Evolutionary conservation across 2,113 vertebrate genomes (phyloP).

Genomic region (Rattus rattus): DNA sequence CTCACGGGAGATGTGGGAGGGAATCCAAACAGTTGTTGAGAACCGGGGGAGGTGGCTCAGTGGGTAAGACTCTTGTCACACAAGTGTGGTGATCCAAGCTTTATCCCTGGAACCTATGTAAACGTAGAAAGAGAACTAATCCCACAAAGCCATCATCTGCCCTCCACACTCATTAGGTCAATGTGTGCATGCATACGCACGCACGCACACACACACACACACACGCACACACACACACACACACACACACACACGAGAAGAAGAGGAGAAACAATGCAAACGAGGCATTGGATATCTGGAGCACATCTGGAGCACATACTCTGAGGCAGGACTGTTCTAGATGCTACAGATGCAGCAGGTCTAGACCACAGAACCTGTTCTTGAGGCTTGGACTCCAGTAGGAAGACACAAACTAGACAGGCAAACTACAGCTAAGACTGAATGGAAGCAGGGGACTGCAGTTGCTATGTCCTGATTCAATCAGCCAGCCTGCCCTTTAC

Average conservation of each 20-base stretch:
- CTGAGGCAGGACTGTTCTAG: neutral
- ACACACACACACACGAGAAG: neutral
- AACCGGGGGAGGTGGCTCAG: neutral
- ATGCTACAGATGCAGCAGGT: neutral
- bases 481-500: neutral
- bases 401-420: conserved; percentile 31
- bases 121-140: neutral
- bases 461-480: neutral
- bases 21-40: neutral
- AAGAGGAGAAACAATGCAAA: neutral
- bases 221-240: neutral
- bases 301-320: neutral
- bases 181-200: neutral
- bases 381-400: neutral
- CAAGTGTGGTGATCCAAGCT: neutral
- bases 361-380: neutral
- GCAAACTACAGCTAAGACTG: neutral
- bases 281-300: neutral
- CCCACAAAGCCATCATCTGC: neutral
- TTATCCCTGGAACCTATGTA: too few relatives aligned
- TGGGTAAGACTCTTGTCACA: neutral
- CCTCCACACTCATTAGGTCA: neutral
- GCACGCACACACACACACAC: neutral
- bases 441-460: neutral
- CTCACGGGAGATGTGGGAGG: neutral